Evolutionary conservation across 2,797 vertebrate genomes (phyloP), one percentile per base, ranked within the genome.

Genomic region (Rhinogobio ventralis): DNA sequence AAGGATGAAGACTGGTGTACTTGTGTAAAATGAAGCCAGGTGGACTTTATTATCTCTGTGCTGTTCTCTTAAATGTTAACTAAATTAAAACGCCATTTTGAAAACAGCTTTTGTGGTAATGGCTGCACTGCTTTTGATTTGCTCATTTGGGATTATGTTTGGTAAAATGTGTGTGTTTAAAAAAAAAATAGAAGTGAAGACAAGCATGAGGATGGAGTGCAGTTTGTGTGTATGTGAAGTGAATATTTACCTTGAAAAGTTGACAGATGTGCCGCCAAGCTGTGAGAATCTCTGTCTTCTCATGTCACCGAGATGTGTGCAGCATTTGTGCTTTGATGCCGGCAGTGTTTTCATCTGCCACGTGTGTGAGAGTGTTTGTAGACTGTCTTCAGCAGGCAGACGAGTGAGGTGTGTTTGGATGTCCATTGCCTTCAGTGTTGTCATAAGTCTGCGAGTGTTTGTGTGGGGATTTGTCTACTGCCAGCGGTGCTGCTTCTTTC

Each of bases 11-110:
- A 87, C 88, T 92, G 90, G 94, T 91, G 91, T 92, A 92, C 93
- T 92, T 94, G 92, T 95, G 90, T 89, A 72, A 90, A 93, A 90
- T 89, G 90, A 90, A 91, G 93, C 90, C 84, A 91, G 94, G 93
- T 92, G 85, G 90, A 91, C 91, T 90, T 94, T 93, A 92, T 94
- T 95, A 93, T 87, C 78, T 95, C 93, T 91, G 94, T 95, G 93
- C 93, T 94, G 93, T 95, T 95, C 92, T 92, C 93, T 91, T 95
- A 92, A 93, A 94, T 95, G 93, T 95, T 94, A 93, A 94, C 93
- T 90, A 92, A 95, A 96, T 95, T 95, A 95, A 95, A 89, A 89
- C 6, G 89, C 90, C 88, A 69, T 94, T 95, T 95, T 94, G 89
- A 94, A 93, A 92, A 93, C 86, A 88, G 82, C 9, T 20, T 64